Evolutionary conservation across 2,113 vertebrate species (phyloP).

Genomic region (Semnornis frantzii): DNA sequence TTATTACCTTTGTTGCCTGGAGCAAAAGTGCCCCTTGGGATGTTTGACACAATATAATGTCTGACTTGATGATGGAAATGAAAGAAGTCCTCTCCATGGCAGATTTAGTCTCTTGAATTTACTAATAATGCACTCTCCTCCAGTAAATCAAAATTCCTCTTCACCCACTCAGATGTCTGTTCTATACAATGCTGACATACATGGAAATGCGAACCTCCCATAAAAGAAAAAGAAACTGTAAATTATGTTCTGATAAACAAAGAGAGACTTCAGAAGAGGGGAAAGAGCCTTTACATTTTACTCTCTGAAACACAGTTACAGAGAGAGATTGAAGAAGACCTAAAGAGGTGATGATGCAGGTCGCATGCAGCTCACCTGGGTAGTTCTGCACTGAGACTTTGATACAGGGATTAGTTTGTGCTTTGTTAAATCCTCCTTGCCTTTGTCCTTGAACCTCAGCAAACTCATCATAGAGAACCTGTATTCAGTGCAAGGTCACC

Average conservation of each 20-base stretch:
- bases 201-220: background rate
- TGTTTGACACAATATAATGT: constrained; percentile 39
- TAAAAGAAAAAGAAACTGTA: constrained; percentile 23
- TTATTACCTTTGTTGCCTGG: constrained; percentile 30
- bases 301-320: background rate
- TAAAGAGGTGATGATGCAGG: background rate
- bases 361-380: background rate
- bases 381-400: background rate
- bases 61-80: constrained; percentile 52
- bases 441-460: background rate
- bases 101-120: constrained; percentile 62
- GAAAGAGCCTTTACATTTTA: background rate
- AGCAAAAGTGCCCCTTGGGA: constrained; percentile 31
- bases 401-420: accelerated
- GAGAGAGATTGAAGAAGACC: background rate
- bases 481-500: background rate
- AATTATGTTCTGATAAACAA: background rate
- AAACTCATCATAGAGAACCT: background rate
- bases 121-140: constrained; percentile 29
- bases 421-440: background rate
- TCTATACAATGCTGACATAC: background rate
- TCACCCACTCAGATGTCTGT: background rate
- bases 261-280: background rate
- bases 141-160: constrained; percentile 43
- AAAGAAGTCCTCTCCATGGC: constrained; percentile 41